Conservation (phyloP, 2,888 invertebrate genomes). For the Phania funesta region DNA sequence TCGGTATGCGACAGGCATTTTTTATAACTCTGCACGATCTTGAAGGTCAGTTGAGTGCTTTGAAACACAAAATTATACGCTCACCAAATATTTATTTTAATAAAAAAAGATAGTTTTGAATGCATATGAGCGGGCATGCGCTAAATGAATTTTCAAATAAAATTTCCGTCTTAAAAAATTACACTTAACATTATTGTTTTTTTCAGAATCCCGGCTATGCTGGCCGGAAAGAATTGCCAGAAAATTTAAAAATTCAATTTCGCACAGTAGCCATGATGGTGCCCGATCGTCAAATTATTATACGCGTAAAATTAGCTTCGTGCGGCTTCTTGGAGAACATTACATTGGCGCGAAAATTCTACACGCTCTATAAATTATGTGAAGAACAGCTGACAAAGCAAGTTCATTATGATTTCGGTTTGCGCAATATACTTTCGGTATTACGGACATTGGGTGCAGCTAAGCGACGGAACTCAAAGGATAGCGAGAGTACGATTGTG, state of each 20-base stretch:
- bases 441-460: slow-evolving; percentile 94
- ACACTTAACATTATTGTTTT: neutral
- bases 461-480: slow-evolving; percentile 94
- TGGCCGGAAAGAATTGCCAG: slow-evolving; percentile 96
- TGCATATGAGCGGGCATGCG: too few relatives aligned
- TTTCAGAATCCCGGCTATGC: slow-evolving; percentile 97
- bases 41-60: too few relatives aligned
- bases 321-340: slow-evolving; percentile 98
- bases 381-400: slow-evolving; percentile 99
- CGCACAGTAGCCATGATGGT: slow-evolving; percentile 99
- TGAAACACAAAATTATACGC: too few relatives aligned
- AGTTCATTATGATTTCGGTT: slow-evolving; percentile 98
- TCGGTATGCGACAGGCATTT: too few relatives aligned
- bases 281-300: slow-evolving; percentile 97
- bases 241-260: slow-evolving; percentile 98
- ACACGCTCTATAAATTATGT: slow-evolving; percentile 96
- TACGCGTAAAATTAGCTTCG: slow-evolving; percentile 96
- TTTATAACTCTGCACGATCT: too few relatives aligned
- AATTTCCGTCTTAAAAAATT: neutral
- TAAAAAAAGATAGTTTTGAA: too few relatives aligned
- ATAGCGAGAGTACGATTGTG: slow-evolving; percentile 96
- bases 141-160: neutral
- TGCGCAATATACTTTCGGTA: slow-evolving; percentile 97
- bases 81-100: too few relatives aligned
- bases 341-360: slow-evolving; percentile 96